Percentiles rank a stretch among this genome's conserved stretches.
Evolutionary conservation across 1,140 invertebrate species (phyloP).

Genomic region (Homalodisca vitripennis): DNA sequence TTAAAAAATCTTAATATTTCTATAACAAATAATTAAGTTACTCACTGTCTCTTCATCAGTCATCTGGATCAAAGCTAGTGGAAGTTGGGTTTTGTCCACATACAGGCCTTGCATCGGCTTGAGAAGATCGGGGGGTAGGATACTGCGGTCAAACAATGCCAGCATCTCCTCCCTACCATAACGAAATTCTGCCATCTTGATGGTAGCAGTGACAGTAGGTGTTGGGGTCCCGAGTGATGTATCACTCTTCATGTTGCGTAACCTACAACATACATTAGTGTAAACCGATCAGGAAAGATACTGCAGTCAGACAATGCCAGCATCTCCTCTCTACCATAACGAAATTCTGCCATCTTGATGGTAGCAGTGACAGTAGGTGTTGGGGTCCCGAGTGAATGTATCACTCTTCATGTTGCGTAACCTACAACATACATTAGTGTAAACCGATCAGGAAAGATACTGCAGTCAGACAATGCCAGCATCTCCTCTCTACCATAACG

Average conservation of each 20-base stretch:
- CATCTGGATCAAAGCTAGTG: slow-evolving; percentile 71
- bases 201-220: not conserved
- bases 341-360: slow-evolving; percentile 41
- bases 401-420: slow-evolving; percentile 15
- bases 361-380: not conserved
- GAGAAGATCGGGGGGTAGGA: slow-evolving; percentile 65
- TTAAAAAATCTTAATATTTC: too few relatives aligned
- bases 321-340: slow-evolving; percentile 88
- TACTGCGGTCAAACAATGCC: slow-evolving; percentile 69
- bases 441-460: slow-evolving; percentile 60
- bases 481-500: slow-evolving; percentile 86
- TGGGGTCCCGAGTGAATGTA: slow-evolving; percentile 7
- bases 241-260: slow-evolving; percentile 13
- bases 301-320: slow-evolving; percentile 73
- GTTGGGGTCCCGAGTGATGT: slow-evolving; percentile 4
- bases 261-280: too few relatives aligned
- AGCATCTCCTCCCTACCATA: slow-evolving; percentile 90
- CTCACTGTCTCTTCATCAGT: slow-evolving; percentile 79
- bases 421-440: too few relatives aligned
- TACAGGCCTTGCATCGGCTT: slow-evolving; percentile 63
- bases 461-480: slow-evolving; percentile 75
- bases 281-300: too few relatives aligned
- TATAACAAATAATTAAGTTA: too few relatives aligned
- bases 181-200: slow-evolving; percentile 46
- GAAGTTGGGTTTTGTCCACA: slow-evolving; percentile 72